These are phyloP conservation scores for Rhopilema esculentum DNA, from an alignment of 30 jellyfish, hydroid and myxozoan genomes.

Conservation along the genomic window DNA sequence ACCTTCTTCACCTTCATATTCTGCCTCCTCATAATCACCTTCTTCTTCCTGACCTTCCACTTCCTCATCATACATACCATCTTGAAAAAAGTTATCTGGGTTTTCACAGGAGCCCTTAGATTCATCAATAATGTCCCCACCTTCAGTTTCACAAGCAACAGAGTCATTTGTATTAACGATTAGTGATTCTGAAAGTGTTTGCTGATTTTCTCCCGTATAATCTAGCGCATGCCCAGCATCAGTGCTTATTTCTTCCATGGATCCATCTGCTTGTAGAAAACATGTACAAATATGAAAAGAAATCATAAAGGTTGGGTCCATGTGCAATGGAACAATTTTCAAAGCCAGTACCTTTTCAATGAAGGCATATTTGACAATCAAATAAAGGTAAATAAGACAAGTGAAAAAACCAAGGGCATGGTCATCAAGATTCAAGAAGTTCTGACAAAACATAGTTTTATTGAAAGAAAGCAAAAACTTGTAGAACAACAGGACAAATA, in stretches of 20 bases:
- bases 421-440: too few species aligned
- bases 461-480: not conserved
- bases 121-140: not conserved
- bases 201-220: not conserved
- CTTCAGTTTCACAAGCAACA: conserved; percentile 37
- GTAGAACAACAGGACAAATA: too few species aligned
- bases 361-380: not conserved
- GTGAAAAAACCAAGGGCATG: too few species aligned
- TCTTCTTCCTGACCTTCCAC: conserved; percentile 7
- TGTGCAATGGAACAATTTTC: not conserved
- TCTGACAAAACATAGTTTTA: not conserved
- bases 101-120: not conserved
- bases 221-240: conserved; percentile 2
- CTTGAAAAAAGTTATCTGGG: conserved; percentile 41
- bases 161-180: conserved; percentile 60
- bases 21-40: not conserved
- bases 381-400: not conserved
- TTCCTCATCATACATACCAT: conserved; percentile 30
- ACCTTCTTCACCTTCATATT: conserved; percentile 31
- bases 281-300: conserved; percentile 33
- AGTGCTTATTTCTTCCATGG: conserved; percentile 15
- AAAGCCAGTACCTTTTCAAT: not conserved
- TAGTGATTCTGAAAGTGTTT: conserved; percentile 50
- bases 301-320: not conserved
- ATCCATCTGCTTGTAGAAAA: conserved; percentile 79